Evolutionary conservation across 2,888 invertebrate species (phyloP).

Genomic region (Crioceris asparagi): DNA sequence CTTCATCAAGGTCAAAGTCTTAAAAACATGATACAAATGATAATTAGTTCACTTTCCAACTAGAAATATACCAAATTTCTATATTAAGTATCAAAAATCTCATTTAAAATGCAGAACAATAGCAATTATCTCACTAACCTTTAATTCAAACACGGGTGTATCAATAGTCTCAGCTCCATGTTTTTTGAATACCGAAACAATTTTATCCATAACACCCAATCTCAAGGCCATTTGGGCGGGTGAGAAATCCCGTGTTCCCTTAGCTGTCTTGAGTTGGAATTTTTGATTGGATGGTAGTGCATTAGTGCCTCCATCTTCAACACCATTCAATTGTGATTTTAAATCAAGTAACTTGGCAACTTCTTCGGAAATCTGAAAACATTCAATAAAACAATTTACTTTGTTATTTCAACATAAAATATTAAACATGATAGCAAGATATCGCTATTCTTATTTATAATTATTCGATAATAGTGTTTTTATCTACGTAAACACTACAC

Average conservation of each 20-base stretch:
- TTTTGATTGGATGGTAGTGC: conserved; percentile 50
- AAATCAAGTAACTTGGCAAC: conserved; percentile 70
- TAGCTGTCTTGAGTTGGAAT: conserved; percentile 80
- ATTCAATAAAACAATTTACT: no score
- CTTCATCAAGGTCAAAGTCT: not conserved
- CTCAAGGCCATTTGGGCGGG: conserved; percentile 93
- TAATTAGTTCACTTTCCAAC: no score
- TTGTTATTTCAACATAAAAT: not conserved
- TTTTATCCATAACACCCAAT: conserved; percentile 73
- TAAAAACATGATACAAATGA: no score
- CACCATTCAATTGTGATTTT: conserved; percentile 59
- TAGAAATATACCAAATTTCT: no score
- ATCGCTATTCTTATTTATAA: not conserved
- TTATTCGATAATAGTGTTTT: not conserved
- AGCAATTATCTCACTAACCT: conserved; percentile 53
- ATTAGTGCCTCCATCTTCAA: conserved; percentile 41
- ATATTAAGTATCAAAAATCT: no score
- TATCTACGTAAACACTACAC: no score
- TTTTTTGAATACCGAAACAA: conserved; percentile 81
- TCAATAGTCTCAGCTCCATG: conserved; percentile 98
- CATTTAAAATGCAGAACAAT: no score
- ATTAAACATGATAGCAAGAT: conserved; percentile 1
- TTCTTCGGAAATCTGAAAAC: conserved; percentile 70
- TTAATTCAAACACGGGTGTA: conserved; percentile 95
- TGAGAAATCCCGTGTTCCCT: conserved; percentile 89